Conservation (phyloP, 2,888 invertebrate species). For the Caenorhabditis becei region DNA sequence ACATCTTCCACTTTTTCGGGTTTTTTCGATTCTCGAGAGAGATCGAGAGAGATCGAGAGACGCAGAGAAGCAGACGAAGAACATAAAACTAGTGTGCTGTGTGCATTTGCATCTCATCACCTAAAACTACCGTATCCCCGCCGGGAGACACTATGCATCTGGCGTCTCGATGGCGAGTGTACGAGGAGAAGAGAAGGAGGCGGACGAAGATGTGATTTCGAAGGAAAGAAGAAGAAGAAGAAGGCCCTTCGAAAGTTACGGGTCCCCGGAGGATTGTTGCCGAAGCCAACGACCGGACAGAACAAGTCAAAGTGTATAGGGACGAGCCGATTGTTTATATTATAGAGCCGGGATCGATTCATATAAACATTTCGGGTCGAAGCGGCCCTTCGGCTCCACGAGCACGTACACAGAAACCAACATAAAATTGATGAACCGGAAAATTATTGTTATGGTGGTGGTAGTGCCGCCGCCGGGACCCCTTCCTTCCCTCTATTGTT, state of each 20-base stretch:
- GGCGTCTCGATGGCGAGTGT: background rate
- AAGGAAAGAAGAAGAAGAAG: constrained; percentile 28
- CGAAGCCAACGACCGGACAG: constrained; percentile 9
- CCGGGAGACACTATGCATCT: constrained; percentile 1
- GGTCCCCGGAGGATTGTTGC: constrained; percentile 48
- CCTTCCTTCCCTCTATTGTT: constrained; percentile 29
- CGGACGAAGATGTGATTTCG: constrained; percentile 57
- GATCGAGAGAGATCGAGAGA: background rate
- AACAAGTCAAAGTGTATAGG: constrained; percentile 51
- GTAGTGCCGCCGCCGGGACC: background rate
- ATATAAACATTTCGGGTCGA: constrained; percentile 50
- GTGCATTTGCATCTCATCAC: constrained; percentile 54
- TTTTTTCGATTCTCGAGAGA: background rate
- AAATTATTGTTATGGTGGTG: constrained; percentile 47
- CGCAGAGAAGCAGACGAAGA: background rate
- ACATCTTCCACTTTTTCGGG: background rate
- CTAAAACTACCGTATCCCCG: constrained; percentile 57
- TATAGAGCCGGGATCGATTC: constrained; percentile 41
- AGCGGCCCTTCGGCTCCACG: background rate
- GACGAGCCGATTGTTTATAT: constrained; percentile 37
- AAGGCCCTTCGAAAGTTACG: constrained; percentile 44
- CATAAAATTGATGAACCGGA: constrained; percentile 62
- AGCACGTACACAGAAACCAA: background rate
- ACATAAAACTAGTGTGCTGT: constrained; percentile 24
- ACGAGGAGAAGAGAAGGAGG: constrained; percentile 7